phyloP scores from a whole-genome alignment of 2,888 invertebrate species.

The Oscheius sp. region DNA sequence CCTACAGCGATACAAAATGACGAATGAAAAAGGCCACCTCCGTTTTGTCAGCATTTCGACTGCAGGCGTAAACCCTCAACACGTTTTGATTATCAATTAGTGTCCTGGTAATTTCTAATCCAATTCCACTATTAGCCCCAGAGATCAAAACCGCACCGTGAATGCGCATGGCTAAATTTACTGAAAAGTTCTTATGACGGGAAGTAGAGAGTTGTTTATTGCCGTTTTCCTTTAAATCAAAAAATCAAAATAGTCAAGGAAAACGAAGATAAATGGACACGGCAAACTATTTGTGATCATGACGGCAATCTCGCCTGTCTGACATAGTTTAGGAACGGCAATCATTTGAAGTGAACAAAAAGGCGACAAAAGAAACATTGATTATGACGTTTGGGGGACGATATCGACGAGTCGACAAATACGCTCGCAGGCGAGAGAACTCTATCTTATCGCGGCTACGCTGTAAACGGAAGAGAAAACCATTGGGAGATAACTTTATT shows the following conservation, averaged over 20 bases:
- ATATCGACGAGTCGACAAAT: no score
- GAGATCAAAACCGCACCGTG: constrained; percentile 31
- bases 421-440: no score
- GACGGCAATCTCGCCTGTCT: not conserved
- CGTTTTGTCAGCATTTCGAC: constrained; percentile 23
- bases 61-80: constrained; percentile 28
- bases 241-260: not conserved
- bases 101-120: constrained; percentile 28
- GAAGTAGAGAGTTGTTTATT: not conserved
- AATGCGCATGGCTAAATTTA: constrained; percentile 13
- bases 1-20: constrained; percentile 11
- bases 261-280: not conserved
- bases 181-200: no score
- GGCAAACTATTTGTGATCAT: not conserved
- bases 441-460: no score
- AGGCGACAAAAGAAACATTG: not conserved
- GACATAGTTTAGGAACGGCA: not conserved
- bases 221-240: not conserved
- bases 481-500: no score
- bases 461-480: no score
- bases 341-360: not conserved
- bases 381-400: no score
- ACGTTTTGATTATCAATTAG: constrained; percentile 26
- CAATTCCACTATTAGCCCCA: constrained; percentile 36
- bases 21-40: constrained; percentile 8